Conservation (phyloP, 2,888 invertebrate genomes). For the Dyspetes luteomarginatus region DNA sequence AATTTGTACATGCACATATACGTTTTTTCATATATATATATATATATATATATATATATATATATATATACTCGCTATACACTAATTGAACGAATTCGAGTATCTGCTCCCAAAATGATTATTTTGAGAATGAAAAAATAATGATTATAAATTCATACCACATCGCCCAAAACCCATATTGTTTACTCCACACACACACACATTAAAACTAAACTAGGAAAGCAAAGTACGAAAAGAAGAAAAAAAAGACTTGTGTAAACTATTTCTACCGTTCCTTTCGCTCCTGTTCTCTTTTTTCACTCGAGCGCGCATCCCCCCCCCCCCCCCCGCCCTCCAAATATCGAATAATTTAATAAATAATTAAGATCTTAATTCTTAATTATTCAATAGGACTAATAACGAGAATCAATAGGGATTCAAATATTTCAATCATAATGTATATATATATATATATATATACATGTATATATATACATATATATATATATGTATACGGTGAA, state of each 20-base stretch:
- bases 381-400: slow-evolving; percentile 68
- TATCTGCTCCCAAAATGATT: slow-evolving; percentile 6
- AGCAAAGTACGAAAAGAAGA: slow-evolving; percentile 61
- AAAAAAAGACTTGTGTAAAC: slow-evolving; percentile 43
- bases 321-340: too few relatives aligned
- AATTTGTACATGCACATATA: slow-evolving; percentile 45
- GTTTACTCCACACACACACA: slow-evolving; percentile 33
- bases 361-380: slow-evolving; percentile 65
- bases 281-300: background rate
- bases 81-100: slow-evolving; percentile 53
- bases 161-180: slow-evolving; percentile 47
- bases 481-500: slow-evolving; percentile 37
- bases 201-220: slow-evolving; percentile 53
- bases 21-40: slow-evolving; percentile 37
- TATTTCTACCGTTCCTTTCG: slow-evolving; percentile 37
- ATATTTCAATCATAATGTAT: slow-evolving; percentile 63
- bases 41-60: slow-evolving; percentile 27
- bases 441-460: background rate
- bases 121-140: slow-evolving; percentile 44
- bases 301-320: slow-evolving; percentile 10
- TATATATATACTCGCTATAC: slow-evolving; percentile 42
- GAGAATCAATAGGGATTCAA: slow-evolving; percentile 74
- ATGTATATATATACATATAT: slow-evolving; percentile 18
- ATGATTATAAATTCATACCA: slow-evolving; percentile 40
- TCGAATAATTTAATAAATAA: slow-evolving; percentile 71